Conservation (phyloP, 2,113 vertebrate species). For the Strix uralensis region DNA sequence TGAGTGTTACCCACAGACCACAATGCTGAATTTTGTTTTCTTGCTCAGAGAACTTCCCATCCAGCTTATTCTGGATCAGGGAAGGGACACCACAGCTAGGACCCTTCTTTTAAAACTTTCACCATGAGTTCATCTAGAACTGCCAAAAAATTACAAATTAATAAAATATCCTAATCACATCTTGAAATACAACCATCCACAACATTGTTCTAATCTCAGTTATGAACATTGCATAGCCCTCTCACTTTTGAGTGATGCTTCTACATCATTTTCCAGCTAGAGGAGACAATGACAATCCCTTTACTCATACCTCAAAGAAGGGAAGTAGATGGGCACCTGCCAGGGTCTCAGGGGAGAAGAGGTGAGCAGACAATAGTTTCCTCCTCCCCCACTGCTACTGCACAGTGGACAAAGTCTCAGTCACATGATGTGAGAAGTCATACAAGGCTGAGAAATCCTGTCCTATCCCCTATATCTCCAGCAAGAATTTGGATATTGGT, state of each 20-base stretch:
- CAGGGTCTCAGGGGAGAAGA: neutral
- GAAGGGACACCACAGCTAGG: accelerated
- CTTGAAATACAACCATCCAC: neutral
- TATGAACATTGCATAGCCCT: accelerated
- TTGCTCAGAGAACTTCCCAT: neutral
- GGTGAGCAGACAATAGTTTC: accelerated
- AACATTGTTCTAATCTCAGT: neutral
- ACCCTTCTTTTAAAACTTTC: accelerated
- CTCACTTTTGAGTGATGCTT: neutral
- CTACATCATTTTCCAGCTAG: neutral
- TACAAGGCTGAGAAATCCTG: neutral
- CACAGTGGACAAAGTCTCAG: neutral
- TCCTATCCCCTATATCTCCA: accelerated
- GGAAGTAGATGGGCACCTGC: neutral
- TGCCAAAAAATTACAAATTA: neutral
- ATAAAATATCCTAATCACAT: neutral
- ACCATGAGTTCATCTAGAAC: neutral
- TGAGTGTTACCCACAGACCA: neutral
- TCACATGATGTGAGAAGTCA: neutral
- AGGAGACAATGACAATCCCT: neutral
- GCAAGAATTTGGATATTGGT: neutral
- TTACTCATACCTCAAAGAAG: neutral
- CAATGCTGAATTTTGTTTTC: neutral
- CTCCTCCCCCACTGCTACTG: neutral
- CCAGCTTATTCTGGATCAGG: neutral